Evolutionary conservation across 2,113 vertebrate species (phyloP).

Genomic region (Phoxinus phoxinus): DNA sequence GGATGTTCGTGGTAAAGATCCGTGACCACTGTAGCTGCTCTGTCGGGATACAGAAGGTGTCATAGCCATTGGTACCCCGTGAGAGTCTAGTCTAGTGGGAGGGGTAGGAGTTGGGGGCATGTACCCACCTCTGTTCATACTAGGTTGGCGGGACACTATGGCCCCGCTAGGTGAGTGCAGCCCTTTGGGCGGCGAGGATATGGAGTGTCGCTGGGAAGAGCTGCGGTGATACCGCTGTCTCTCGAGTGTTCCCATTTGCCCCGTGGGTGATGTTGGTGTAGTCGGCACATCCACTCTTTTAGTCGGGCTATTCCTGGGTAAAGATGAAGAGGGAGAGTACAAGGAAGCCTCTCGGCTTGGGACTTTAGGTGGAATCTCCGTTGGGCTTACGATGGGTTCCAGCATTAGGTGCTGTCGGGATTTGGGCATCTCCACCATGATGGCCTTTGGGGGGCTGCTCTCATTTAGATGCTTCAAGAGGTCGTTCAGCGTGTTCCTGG

Average conservation of each 20-base stretch:
- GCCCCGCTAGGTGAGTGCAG: conserved; percentile 90
- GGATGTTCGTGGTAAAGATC: conserved; percentile 93
- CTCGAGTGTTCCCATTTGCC: conserved; percentile 90
- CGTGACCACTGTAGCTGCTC: conserved; percentile 93
- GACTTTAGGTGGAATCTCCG: conserved; percentile 92
- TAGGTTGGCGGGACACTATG: conserved; percentile 92
- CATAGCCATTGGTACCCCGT: conserved; percentile 85
- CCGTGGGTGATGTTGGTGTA: conserved; percentile 86
- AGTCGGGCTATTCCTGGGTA: conserved; percentile 94
- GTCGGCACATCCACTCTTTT: conserved; percentile 95
- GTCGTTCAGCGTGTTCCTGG: conserved; percentile 95
- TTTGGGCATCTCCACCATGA: conserved; percentile 89
- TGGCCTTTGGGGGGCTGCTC: conserved; percentile 87
- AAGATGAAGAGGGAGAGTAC: conserved; percentile 94
- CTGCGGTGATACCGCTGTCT: conserved; percentile 91
- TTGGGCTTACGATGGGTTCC: conserved; percentile 90
- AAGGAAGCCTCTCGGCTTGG: conserved; percentile 95
- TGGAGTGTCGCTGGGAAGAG: conserved; percentile 93
- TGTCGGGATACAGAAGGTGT: conserved; percentile 92
- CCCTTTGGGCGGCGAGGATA: conserved; percentile 93
- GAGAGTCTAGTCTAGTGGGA: conserved; percentile 94
- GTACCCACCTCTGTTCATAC: conserved; percentile 91
- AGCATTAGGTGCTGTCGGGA: conserved; percentile 89
- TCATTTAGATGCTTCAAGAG: conserved; percentile 96
- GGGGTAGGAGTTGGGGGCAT: conserved; percentile 83